Evolutionary conservation across 2,113 vertebrate genomes (phyloP).

Genomic region (Rhea americana): DNA sequence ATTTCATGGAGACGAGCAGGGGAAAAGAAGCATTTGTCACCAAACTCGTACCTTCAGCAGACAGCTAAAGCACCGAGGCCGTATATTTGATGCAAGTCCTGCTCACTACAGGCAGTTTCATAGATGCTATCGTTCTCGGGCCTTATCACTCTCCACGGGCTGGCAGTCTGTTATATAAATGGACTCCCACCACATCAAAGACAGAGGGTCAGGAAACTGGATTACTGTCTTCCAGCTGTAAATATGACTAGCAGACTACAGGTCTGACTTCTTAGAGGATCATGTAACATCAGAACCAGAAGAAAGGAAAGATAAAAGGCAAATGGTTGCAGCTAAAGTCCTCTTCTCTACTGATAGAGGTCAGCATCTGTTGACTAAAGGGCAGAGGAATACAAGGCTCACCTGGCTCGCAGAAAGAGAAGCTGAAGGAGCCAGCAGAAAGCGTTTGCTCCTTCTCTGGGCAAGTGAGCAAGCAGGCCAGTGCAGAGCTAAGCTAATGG

Average conservation of each 20-base stretch:
- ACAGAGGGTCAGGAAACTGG: not conserved
- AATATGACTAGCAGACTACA: not conserved
- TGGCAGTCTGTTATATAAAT: not conserved
- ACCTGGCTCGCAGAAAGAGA: not conserved
- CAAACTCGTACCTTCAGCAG: not conserved
- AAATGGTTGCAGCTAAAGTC: not conserved
- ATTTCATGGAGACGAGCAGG: fast-evolving
- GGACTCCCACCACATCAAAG: not conserved
- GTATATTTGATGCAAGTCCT: not conserved
- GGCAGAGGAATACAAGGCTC: not conserved
- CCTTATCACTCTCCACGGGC: not conserved
- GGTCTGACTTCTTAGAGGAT: not conserved
- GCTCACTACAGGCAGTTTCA: not conserved
- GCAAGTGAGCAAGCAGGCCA: not conserved
- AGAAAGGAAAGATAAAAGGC: slow-evolving; percentile 1
- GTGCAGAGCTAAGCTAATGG: not conserved
- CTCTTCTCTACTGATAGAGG: not conserved
- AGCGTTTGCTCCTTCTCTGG: not conserved
- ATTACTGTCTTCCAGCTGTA: not conserved
- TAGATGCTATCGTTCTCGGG: not conserved
- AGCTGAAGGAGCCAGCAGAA: not conserved
- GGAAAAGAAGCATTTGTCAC: not conserved
- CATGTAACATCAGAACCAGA: not conserved
- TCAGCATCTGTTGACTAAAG: not conserved
- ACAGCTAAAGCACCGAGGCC: not conserved